Conservation (phyloP, 30 jellyfish, hydroid and myxozoan species). For the Chironex yamaguchii region DNA sequence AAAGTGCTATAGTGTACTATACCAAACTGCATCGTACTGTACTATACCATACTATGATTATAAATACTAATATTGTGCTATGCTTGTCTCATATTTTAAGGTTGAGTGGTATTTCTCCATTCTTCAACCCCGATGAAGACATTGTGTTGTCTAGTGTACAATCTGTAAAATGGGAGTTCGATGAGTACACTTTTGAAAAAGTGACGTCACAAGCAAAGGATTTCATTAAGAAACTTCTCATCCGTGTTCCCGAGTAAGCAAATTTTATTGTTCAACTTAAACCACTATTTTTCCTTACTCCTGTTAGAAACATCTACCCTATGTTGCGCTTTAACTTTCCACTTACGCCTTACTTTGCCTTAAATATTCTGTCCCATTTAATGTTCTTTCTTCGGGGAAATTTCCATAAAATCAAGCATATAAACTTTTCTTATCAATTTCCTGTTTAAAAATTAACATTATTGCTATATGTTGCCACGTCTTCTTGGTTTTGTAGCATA, state of each 20-base stretch:
- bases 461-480: too few species aligned
- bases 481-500: too few species aligned
- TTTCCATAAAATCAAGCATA: background rate
- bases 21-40: background rate
- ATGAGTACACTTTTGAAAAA: slow-evolving; percentile 76
- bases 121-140: slow-evolving; percentile 90
- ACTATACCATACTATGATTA: too few species aligned
- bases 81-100: too few species aligned
- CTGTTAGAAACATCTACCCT: background rate
- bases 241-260: slow-evolving; percentile 89
- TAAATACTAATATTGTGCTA: too few species aligned
- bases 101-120: slow-evolving; percentile 98
- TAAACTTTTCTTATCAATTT: too few species aligned
- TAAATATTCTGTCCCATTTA: background rate
- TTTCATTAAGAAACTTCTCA: slow-evolving; percentile 83
- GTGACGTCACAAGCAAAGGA: slow-evolving; percentile 96
- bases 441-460: too few species aligned
- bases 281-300: background rate
- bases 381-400: background rate
- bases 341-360: too few species aligned
- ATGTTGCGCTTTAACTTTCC: too few species aligned
- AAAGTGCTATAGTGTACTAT: too few species aligned
- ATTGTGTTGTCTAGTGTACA: slow-evolving; percentile 75
- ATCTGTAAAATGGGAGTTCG: slow-evolving; percentile 82
- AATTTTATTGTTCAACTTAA: background rate